phyloP scores from a whole-genome alignment of 2,113 vertebrate species.

The Xerus inauris region DNA sequence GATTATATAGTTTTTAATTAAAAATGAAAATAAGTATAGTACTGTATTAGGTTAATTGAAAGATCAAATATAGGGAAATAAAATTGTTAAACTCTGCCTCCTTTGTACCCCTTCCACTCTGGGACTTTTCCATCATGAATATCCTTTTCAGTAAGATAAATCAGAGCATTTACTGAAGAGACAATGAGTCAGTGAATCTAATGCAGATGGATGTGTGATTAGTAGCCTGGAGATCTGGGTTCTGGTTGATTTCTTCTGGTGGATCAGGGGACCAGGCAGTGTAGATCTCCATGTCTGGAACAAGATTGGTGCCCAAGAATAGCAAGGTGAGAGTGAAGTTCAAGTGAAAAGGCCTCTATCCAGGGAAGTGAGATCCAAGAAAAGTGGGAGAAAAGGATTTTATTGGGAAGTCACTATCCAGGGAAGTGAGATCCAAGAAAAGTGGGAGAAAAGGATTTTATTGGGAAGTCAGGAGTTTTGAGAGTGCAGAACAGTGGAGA shows the following conservation, averaged over 20 bases:
- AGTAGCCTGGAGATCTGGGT: background rate
- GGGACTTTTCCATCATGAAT: background rate
- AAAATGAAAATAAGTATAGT: background rate
- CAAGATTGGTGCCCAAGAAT: background rate
- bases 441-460: background rate
- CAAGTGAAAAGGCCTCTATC: background rate
- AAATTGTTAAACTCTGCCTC: background rate
- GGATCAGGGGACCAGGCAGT: background rate
- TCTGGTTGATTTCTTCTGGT: background rate
- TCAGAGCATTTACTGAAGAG: background rate
- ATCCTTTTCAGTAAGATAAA: constrained; percentile 25
- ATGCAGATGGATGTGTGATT: background rate
- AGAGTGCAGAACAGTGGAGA: background rate
- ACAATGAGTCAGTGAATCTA: background rate
- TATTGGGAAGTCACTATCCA: background rate
- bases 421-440: background rate
- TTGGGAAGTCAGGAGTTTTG: background rate
- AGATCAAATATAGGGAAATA: background rate
- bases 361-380: background rate
- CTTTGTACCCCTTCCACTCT: fast-evolving
- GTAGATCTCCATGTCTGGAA: background rate
- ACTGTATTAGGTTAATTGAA: background rate
- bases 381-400: background rate
- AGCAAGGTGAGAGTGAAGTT: background rate
- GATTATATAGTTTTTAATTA: background rate